These are phyloP conservation scores for Minunthozetes semirufus DNA, from an alignment of 2,888 invertebrate species.

Conservation along the genomic window DNA sequence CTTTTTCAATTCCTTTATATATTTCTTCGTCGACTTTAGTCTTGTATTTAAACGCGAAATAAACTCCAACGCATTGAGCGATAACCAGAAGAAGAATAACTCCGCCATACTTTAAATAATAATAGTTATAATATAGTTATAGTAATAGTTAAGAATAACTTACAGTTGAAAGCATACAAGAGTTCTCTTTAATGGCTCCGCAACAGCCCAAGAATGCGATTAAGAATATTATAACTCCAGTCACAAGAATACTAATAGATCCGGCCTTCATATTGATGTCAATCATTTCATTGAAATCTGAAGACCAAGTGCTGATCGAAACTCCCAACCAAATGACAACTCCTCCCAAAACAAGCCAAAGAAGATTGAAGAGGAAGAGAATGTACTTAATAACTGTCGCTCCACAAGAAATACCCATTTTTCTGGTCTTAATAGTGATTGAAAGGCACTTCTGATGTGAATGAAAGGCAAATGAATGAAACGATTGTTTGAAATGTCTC, in stretches of 20 bases:
- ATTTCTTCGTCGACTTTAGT: no score
- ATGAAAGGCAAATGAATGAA: no score
- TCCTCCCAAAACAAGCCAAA: slow-evolving; percentile 21
- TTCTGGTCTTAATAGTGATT: not conserved
- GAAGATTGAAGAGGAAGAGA: slow-evolving; percentile 7
- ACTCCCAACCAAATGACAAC: not conserved
- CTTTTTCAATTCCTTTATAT: no score
- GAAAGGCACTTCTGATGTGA: not conserved
- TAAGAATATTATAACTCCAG: not conserved
- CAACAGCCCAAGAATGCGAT: slow-evolving; percentile 16
- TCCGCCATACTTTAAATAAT: not conserved
- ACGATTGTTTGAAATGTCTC: no score
- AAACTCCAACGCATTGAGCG: slow-evolving; percentile 1
- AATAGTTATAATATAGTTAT: not conserved
- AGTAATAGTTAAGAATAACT: not conserved
- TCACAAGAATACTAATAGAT: not conserved
- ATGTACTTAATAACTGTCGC: not conserved
- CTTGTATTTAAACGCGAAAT: slow-evolving; percentile 14
- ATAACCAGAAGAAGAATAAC: not conserved
- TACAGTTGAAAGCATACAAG: slow-evolving; percentile 15
- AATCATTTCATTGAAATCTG: not conserved
- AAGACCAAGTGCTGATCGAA: not conserved
- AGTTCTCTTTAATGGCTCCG: not conserved
- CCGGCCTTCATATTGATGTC: not conserved
- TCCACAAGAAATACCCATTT: slow-evolving; percentile 13